Conservation (phyloP, 1,140 invertebrate genomes). For the Cheumatopsyche charites region DNA sequence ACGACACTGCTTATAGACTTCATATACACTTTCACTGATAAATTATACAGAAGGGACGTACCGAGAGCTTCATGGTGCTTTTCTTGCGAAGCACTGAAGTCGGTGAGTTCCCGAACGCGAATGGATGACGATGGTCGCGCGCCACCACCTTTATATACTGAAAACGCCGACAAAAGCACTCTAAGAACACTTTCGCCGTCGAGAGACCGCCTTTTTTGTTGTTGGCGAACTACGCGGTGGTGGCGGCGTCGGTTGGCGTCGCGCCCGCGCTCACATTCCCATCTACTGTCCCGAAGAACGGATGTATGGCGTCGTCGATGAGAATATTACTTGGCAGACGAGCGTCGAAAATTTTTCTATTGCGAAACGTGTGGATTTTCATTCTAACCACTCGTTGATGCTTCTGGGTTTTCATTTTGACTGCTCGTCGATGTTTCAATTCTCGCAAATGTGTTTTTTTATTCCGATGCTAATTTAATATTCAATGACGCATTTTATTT, state of each 20-base stretch:
- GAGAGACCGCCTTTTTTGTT: constrained; percentile 52
- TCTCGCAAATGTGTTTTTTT: no score
- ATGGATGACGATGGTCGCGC: constrained; percentile 56
- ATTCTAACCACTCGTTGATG: neutral
- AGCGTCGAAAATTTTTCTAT: constrained; percentile 41
- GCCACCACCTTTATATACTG: constrained; percentile 58
- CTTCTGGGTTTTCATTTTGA: neutral
- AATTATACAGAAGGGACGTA: constrained; percentile 49
- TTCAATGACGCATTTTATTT: no score
- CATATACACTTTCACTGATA: constrained; percentile 11
- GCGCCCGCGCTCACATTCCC: constrained; percentile 13
- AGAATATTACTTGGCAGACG: constrained; percentile 19
- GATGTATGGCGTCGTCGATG: neutral
- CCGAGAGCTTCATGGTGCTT: constrained; percentile 63
- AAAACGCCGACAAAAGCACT: constrained; percentile 59
- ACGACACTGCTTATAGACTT: neutral
- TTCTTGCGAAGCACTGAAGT: constrained; percentile 61
- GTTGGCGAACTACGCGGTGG: neutral
- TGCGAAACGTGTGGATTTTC: constrained; percentile 28
- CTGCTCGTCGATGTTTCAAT: neutral
- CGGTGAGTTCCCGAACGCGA: constrained; percentile 62
- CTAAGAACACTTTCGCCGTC: constrained; percentile 62
- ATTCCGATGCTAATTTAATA: no score
- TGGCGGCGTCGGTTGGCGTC: neutral
- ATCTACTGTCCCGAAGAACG: neutral